These are phyloP conservation scores for Drosophila falleni DNA, from an alignment of 2,888 invertebrate species.

Conservation along the genomic window DNA sequence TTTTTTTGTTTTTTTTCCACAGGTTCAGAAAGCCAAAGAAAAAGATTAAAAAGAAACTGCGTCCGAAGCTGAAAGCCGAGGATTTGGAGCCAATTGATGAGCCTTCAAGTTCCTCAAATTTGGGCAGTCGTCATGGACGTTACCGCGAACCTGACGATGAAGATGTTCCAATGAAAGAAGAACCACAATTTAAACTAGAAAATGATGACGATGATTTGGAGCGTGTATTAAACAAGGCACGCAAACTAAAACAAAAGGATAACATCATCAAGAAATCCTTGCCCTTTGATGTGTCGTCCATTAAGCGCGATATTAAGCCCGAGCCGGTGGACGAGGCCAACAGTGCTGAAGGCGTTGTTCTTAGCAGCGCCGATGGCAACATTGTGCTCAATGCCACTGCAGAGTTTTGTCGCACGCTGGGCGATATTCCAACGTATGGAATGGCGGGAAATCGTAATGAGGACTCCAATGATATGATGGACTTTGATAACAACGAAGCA, in stretches of 20 bases:
- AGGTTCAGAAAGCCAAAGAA: conserved; percentile 94
- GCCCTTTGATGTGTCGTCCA: conserved; percentile 81
- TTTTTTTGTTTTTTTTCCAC: neutral
- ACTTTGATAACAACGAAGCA: conserved; percentile 83
- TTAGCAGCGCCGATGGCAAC: conserved; percentile 84
- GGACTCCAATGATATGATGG: conserved; percentile 89
- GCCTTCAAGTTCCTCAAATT: conserved; percentile 70
- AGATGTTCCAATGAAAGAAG: conserved; percentile 85
- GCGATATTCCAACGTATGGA: conserved; percentile 98
- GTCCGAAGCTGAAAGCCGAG: conserved; percentile 90
- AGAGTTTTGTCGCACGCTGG: conserved; percentile 97
- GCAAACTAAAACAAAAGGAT: conserved; percentile 88
- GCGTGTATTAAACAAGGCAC: conserved; percentile 90
- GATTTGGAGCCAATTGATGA: conserved; percentile 87
- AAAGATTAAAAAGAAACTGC: conserved; percentile 90
- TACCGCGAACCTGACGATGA: conserved; percentile 82
- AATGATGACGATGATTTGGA: conserved; percentile 90
- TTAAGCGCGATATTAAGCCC: conserved; percentile 87
- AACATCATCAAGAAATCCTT: conserved; percentile 82
- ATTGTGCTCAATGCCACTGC: conserved; percentile 97
- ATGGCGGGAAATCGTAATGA: conserved; percentile 95
- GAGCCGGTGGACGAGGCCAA: conserved; percentile 81
- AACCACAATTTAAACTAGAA: conserved; percentile 84
- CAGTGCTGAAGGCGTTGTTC: conserved; percentile 53
- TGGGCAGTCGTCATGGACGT: conserved; percentile 81